Base-by-base conservation (phyloP, 2,113 vertebrate species). In the Phalacrocorax carbo region DNA sequence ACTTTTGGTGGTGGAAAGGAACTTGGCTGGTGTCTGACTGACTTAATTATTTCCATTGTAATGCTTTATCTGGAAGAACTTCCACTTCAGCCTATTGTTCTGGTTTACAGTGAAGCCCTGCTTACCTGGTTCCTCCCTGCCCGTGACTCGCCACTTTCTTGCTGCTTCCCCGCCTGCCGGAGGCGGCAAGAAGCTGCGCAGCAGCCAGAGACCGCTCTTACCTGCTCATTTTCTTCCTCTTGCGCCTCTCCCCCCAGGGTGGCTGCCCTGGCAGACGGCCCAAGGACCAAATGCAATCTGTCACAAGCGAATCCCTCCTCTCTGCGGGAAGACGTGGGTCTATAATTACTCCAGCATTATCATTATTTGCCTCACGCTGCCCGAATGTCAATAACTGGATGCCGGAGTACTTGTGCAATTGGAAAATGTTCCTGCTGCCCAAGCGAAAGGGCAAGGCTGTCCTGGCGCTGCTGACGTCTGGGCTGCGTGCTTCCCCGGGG, bases 381-480 rank as follows among this genome's bases (percentile, higher is more conserved):
- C 54, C 58, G 13, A 6, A 22, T 5, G 18, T 15, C 80, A 48
- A 0, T 23, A 23, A 57, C 49, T 3, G 29, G 66, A 21, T 46
- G 81, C 44, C 0, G 6, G 21, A 68, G 7, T 5, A 17, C 30
- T 11, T 5, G 34, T 25, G 58, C 36, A 40, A 44, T 0, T 85
- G 61, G 48, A 51, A 77, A 61, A 40, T 1, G 12, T 9, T 51
- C 26, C 68, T 11, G 17, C 46, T 62, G 72, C 68, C 29, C 46
- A 5, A 30, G 49, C 0, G 0, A 26, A 60, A 85, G 69, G 72
- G 38, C 25, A 27, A 7, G n/a, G 71, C 82, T 27, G 34, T 57
- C 23, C 42, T 7, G 49, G 49, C 0, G 2, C 40, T 32, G 20
- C 8, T 0, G 1, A 4, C 3, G 3, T 13, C 5, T 0, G 0